Evolutionary conservation across 2,888 invertebrate genomes (phyloP).

Genomic region (Chrysolina americana): DNA sequence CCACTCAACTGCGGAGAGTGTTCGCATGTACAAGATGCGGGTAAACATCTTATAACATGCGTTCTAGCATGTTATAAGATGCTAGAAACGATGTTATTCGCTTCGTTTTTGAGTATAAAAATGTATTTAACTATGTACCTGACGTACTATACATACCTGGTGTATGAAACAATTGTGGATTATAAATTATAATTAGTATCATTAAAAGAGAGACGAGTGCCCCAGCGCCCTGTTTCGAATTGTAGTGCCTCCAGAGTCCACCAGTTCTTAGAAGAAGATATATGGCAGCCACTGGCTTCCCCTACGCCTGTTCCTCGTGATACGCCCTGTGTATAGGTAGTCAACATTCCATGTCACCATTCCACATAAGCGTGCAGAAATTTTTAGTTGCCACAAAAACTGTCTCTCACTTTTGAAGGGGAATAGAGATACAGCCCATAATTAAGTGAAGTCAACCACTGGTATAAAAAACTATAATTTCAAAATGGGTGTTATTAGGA

Average conservation of each 20-base stretch:
- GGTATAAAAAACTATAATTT: constrained; percentile 48
- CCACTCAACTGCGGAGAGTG: too few relatives aligned
- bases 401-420: constrained; percentile 47
- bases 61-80: too few relatives aligned
- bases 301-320: constrained; percentile 28
- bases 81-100: too few relatives aligned
- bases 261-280: not conserved
- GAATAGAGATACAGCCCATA: constrained; percentile 47
- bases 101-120: too few relatives aligned
- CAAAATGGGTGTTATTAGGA: constrained; percentile 47
- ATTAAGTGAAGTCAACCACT: constrained; percentile 49
- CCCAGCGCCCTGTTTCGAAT: too few relatives aligned
- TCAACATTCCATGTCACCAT: constrained; percentile 39
- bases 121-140: too few relatives aligned
- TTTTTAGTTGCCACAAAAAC: constrained; percentile 42
- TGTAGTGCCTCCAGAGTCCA: not conserved
- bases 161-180: too few relatives aligned
- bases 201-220: too few relatives aligned
- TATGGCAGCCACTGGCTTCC: not conserved
- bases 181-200: too few relatives aligned
- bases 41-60: too few relatives aligned
- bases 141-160: too few relatives aligned
- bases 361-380: constrained; percentile 44
- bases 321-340: constrained; percentile 30
- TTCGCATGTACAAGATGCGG: too few relatives aligned